phyloP scores from a whole-genome alignment of 2,113 vertebrate species.

The Pterocles gutturalis region DNA sequence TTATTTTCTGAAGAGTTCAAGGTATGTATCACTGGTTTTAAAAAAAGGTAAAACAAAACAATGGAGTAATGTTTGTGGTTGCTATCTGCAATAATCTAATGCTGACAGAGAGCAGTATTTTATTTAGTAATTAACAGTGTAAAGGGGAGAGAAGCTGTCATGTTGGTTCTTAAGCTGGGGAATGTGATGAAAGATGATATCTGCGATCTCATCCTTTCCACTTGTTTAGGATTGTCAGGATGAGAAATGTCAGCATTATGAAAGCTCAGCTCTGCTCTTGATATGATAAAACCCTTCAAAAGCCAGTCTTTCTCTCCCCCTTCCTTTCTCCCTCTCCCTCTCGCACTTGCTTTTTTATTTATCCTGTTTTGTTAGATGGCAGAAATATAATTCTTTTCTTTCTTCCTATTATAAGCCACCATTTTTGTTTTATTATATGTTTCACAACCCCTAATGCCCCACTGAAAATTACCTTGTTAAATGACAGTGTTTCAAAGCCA shows the following conservation, averaged over 20 bases:
- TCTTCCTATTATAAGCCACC: constrained; percentile 88
- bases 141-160: constrained; percentile 88
- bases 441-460: constrained; percentile 94
- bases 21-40: constrained; percentile 64
- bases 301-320: constrained; percentile 80
- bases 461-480: constrained; percentile 99
- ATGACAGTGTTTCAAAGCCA: constrained; percentile 94
- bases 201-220: constrained; percentile 97
- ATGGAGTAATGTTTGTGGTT: constrained; percentile 80
- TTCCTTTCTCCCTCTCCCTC: constrained; percentile 68
- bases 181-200: constrained; percentile 97
- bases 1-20: constrained; percentile 80
- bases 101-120: constrained; percentile 88
- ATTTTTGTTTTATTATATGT: constrained; percentile 94
- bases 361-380: constrained; percentile 95
- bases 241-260: constrained; percentile 99
- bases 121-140: constrained; percentile 96
- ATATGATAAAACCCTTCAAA: constrained; percentile 99
- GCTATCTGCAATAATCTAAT: constrained; percentile 85
- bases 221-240: constrained; percentile 99
- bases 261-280: constrained; percentile 96
- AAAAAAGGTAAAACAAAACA: constrained; percentile 42
- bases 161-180: constrained; percentile 91
- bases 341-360: constrained; percentile 88
- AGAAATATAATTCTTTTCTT: constrained; percentile 94